Conservation (phyloP, 2,113 vertebrate species). For the Cervus canadensis region DNA sequence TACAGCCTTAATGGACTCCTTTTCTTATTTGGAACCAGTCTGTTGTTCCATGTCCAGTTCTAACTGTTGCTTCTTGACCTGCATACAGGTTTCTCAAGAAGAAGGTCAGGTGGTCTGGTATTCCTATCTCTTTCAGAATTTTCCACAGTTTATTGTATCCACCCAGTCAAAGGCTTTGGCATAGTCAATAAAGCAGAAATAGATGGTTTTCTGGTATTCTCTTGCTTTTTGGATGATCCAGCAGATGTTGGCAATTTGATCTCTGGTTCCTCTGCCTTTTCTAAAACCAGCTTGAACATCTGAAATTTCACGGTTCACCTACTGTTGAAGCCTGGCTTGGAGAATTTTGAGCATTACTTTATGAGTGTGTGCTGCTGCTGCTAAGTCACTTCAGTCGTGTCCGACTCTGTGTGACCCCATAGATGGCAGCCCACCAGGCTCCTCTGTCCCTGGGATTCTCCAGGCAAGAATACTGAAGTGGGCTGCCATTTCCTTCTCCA, state of each 20-base stretch:
- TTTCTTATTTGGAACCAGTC: not conserved
- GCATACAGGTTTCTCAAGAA: not conserved
- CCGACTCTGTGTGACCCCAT: too few species aligned
- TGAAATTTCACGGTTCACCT: not conserved
- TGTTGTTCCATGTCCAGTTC: not conserved
- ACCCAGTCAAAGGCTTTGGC: not conserved
- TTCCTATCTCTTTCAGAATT: not conserved
- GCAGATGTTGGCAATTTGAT: too few species aligned
- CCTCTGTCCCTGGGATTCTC: too few species aligned
- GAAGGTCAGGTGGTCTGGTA: not conserved
- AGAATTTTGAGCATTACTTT: not conserved
- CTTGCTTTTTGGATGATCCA: too few species aligned
- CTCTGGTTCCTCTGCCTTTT: not conserved
- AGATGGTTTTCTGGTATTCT: not conserved
- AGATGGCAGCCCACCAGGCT: too few species aligned
- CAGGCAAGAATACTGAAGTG: too few species aligned
- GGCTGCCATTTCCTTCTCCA: too few species aligned
- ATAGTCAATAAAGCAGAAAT: not conserved
- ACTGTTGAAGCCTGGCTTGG: not conserved
- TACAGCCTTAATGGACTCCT: accelerated
- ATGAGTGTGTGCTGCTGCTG: not conserved
- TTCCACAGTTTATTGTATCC: not conserved
- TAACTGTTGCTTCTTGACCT: not conserved
- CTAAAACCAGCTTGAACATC: not conserved
- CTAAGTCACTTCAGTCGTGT: too few species aligned